A percentile compares a stretch with the other conserved stretches of the same genome.
These are phyloP conservation scores for Caenorhabditis tropicalis DNA, from an alignment of 1,140 invertebrate genomes.

Conservation along the genomic window DNA sequence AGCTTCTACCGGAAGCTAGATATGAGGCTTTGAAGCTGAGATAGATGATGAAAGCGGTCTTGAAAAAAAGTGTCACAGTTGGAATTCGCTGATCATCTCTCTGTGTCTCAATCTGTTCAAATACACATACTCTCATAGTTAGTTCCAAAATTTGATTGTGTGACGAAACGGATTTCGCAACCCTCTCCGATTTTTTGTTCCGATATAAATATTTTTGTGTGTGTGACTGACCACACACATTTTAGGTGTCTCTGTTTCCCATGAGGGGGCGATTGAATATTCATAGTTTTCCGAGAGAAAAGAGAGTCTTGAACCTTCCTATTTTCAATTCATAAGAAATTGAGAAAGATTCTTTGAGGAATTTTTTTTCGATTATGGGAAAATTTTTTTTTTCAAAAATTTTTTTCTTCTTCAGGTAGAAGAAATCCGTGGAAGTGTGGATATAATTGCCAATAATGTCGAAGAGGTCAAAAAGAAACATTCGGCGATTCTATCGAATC, in stretches of 20 bases:
- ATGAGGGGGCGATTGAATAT: constrained; percentile 41
- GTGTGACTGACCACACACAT: background rate
- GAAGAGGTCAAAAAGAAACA: constrained; percentile 99
- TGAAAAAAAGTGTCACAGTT: too few relatives aligned
- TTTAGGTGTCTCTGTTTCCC: background rate
- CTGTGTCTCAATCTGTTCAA: background rate
- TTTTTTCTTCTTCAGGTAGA: constrained; percentile 79
- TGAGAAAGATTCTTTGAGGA: background rate
- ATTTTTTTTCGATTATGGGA: background rate
- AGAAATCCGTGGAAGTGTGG: constrained; percentile 98
- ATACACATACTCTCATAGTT: background rate
- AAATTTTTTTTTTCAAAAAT: background rate
- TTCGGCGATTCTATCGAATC: constrained; percentile 94
- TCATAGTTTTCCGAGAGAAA: background rate
- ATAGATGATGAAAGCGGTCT: too few relatives aligned
- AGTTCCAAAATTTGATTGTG: background rate
- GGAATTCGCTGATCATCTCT: too few relatives aligned
- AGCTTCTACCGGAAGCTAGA: too few relatives aligned
- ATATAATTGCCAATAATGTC: constrained; percentile 97
- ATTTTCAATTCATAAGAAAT: constrained; percentile 36
- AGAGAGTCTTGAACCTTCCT: background rate
- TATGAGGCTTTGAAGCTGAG: too few relatives aligned
- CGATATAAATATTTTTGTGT: background rate
- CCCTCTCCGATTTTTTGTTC: background rate
- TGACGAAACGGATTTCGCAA: too few relatives aligned